Conservation (phyloP, 2,797 vertebrate genomes). For the Spatula versicolor region DNA sequence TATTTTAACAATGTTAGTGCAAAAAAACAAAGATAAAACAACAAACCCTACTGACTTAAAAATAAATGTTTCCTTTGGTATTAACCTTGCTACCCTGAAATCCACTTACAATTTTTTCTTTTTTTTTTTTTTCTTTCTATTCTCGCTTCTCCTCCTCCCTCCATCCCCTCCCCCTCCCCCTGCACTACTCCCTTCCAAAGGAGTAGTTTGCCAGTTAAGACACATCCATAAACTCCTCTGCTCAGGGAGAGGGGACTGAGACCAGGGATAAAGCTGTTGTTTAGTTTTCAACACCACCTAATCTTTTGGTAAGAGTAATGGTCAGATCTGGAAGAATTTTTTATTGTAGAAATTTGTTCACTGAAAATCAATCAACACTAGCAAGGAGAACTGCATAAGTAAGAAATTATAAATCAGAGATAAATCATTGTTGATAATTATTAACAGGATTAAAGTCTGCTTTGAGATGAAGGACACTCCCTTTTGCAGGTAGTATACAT, state of each 20-base stretch:
- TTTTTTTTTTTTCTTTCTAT: accelerated
- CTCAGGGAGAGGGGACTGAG: neutral
- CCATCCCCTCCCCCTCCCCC: no score
- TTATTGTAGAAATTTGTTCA: neutral
- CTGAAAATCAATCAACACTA: neutral
- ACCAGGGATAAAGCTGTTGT: accelerated
- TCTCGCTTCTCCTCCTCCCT: no score
- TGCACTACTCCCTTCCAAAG: no score
- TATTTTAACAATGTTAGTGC: neutral
- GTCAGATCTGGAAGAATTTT: neutral
- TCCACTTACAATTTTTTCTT: no score
- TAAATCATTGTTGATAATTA: neutral
- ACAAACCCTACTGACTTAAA: neutral
- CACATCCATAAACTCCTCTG: neutral
- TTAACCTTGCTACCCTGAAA: neutral
- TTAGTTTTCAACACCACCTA: neutral
- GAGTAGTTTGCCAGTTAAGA: neutral
- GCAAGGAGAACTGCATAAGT: neutral
- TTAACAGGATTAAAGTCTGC: neutral
- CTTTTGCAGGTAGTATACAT: neutral
- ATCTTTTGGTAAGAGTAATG: neutral
- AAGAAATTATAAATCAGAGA: neutral
- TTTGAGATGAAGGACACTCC: neutral
- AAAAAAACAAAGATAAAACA: neutral
- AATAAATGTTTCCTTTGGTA: neutral